A percentile compares a stretch with the other conserved stretches of the same genome.
These are phyloP conservation scores for Gryllus bimaculatus DNA, from an alignment of 1,140 invertebrate species.

Conservation along the genomic window DNA sequence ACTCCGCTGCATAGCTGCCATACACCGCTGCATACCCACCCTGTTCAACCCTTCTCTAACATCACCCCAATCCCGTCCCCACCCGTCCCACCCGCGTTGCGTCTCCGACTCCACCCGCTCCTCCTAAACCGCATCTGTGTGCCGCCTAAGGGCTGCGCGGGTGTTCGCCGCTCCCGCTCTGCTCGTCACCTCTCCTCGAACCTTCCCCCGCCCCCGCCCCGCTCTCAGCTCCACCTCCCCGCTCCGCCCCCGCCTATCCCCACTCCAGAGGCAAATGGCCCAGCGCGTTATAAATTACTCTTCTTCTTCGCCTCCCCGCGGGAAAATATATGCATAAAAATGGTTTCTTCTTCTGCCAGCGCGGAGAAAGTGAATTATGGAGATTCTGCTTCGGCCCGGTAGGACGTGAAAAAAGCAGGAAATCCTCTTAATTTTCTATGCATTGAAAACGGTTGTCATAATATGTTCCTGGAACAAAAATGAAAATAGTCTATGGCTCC, in stretches of 20 bases:
- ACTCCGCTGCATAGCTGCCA: no score
- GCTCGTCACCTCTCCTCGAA: no score
- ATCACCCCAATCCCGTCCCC: no score
- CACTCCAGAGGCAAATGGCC: background rate
- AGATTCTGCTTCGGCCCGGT: background rate
- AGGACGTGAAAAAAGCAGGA: background rate
- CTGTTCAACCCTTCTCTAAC: no score
- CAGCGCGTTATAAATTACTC: background rate
- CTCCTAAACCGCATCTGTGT: background rate
- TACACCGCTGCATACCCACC: no score
- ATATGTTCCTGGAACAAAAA: background rate
- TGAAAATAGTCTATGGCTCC: background rate
- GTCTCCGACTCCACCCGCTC: background rate
- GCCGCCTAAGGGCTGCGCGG: no score
- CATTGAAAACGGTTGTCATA: background rate
- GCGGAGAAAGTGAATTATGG: background rate
- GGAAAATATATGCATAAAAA: conserved; percentile 2
- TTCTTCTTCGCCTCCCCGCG: background rate
- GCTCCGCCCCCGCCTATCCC: background rate
- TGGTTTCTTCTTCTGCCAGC: background rate
- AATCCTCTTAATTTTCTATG: conserved; percentile 5
- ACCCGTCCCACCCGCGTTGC: background rate
- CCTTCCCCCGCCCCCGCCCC: no score
- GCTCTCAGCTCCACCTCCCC: background rate
- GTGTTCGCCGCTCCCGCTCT: no score